phyloP scores from a whole-genome alignment of 2,888 invertebrate genomes.

The Hypomecis atomaria region DNA sequence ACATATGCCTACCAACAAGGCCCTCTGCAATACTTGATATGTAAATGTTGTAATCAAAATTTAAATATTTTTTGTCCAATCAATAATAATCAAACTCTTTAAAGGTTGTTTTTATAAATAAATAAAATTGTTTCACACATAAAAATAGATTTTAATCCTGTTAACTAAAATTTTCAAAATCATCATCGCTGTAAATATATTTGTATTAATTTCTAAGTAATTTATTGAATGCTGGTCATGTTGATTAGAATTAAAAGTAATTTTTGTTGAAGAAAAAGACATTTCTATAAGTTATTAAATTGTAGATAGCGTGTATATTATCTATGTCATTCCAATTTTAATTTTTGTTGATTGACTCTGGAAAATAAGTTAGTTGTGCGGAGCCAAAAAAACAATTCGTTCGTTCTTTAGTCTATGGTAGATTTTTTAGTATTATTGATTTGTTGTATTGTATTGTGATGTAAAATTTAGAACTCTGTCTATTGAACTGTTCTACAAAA shows the following conservation, averaged over 20 bases:
- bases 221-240: conserved; percentile 45
- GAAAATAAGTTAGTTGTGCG: neutral
- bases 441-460: conserved; percentile 32
- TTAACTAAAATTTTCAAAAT: neutral
- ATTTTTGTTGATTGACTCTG: neutral
- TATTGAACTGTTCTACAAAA: too few relatives aligned
- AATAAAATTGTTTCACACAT: too few relatives aligned
- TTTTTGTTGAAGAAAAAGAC: conserved; percentile 39
- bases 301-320: conserved; percentile 40
- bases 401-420: conserved; percentile 36
- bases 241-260: conserved; percentile 26
- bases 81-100: too few relatives aligned
- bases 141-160: neutral
- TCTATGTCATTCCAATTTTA: conserved; percentile 39
- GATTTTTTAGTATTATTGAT: conserved; percentile 1
- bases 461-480: neutral
- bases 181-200: conserved; percentile 29
- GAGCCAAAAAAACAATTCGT: conserved; percentile 19
- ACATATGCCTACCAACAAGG: too few relatives aligned
- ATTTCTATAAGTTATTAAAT: conserved; percentile 36
- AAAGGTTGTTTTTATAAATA: too few relatives aligned
- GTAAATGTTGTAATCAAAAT: too few relatives aligned
- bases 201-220: conserved; percentile 38
- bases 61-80: too few relatives aligned
- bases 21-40: too few relatives aligned